A percentile compares a stretch with the other conserved stretches of the same genome.
phyloP scores from a whole-genome alignment of 1,140 invertebrate species.

The Musca vetustissima region DNA sequence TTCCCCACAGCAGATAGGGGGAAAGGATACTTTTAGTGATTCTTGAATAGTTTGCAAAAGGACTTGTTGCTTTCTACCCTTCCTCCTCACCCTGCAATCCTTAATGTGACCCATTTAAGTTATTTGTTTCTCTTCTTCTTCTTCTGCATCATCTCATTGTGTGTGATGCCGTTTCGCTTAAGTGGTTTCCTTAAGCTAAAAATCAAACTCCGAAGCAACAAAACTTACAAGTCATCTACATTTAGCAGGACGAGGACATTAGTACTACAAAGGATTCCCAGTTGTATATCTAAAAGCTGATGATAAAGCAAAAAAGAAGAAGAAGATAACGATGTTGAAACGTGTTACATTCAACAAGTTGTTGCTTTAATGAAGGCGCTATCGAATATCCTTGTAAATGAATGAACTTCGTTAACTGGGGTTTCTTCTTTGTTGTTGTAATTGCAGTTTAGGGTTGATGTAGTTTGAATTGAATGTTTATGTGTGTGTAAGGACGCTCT shows the following conservation, averaged over 20 bases:
- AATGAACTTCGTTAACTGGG: too few relatives aligned
- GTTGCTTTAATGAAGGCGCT: not conserved
- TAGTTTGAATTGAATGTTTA: too few relatives aligned
- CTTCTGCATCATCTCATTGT: not conserved
- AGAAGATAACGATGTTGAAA: not conserved
- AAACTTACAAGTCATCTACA: not conserved
- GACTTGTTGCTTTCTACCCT: constrained; percentile 1
- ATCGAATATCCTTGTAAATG: not conserved
- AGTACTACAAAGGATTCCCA: constrained; percentile 6
- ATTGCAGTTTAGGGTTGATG: too few relatives aligned
- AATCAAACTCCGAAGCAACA: constrained; percentile 16
- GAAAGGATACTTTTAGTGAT: not conserved
- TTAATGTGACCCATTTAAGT: too few relatives aligned
- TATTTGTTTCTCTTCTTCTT: not conserved
- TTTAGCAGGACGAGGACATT: not conserved
- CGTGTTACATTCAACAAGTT: not conserved
- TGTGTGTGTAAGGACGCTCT: too few relatives aligned
- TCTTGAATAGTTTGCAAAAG: not conserved
- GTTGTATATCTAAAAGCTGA: not conserved
- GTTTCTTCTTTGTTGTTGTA: too few relatives aligned
- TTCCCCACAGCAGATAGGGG: too few relatives aligned
- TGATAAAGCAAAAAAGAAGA: too few relatives aligned
- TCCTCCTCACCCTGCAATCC: too few relatives aligned
- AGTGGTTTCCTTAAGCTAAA: constrained; percentile 28
- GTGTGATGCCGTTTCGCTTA: constrained; percentile 12